A percentile compares a stretch with the other conserved stretches of the same genome.
These are phyloP conservation scores for Mus musculus DNA, from an alignment of 2,113 vertebrate genomes.

Conservation along the genomic window GRCm39 chr9:103973501-103974000, in stretches of 20 bases:
- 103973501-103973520: neutral
- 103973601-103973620: neutral
- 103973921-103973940: neutral
- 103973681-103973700: no score
- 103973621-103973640: no score
- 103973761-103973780: neutral
- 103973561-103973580: neutral
- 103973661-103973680: neutral
- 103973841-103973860: neutral
- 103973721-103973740: neutral
- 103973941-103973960: neutral
- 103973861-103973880: no score
- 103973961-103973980: neutral
- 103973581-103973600: neutral
- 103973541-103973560: slow-evolving; percentile 21
- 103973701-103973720: neutral
- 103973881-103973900: neutral
- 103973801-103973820: neutral
- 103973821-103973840: neutral
- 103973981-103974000: neutral
- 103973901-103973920: neutral
- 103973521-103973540: neutral
- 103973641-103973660: neutral
- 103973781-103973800: neutral
- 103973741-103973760: neutral